Evolutionary conservation across 2,113 vertebrate genomes (phyloP).

Genomic region (Hyperoodon ampullatus): DNA sequence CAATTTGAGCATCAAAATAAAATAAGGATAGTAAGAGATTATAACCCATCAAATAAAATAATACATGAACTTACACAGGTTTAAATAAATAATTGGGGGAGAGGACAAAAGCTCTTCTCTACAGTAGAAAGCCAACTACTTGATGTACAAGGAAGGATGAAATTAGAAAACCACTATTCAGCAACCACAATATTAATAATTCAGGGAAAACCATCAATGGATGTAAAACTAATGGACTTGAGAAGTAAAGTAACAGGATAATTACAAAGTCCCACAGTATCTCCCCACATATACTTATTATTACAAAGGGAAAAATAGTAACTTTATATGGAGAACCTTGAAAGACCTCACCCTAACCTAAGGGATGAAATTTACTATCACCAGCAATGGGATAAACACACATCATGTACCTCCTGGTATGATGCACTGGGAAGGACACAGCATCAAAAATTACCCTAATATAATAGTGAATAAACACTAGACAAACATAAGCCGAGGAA

Average conservation of each 20-base stretch:
- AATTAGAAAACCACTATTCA: not conserved
- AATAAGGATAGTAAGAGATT: not conserved
- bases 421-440: not conserved
- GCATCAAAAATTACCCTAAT: no score
- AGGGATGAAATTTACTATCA: not conserved
- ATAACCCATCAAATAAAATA: not conserved
- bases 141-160: not conserved
- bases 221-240: not conserved
- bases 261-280: not conserved
- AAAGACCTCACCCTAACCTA: not conserved
- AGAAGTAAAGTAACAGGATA: not conserved
- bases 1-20: not conserved
- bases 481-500: not conserved
- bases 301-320: not conserved
- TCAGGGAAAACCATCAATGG: not conserved
- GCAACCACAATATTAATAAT: not conserved
- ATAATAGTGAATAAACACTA: not conserved
- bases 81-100: not conserved
- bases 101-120: not conserved
- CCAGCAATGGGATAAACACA: not conserved
- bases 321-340: not conserved
- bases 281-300: not conserved
- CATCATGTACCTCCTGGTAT: not conserved
- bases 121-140: not conserved
- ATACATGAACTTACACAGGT: not conserved